phyloP scores from a whole-genome alignment of 1,140 invertebrate species.

The Diorhabda carinulata region DNA sequence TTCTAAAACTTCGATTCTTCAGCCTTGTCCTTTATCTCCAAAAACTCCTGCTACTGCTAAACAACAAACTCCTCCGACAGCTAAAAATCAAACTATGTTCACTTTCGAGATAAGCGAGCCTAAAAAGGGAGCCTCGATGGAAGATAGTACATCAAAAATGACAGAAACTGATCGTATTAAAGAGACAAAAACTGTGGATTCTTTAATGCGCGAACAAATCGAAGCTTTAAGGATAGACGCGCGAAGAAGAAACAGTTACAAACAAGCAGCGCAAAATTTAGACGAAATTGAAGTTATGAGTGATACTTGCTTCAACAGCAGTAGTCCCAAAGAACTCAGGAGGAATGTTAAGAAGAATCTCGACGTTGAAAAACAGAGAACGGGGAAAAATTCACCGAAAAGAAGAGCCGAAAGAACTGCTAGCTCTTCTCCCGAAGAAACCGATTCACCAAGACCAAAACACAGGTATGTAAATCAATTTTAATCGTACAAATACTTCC shows the following conservation, averaged over 20 bases:
- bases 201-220: slow-evolving; percentile 42
- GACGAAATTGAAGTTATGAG: slow-evolving; percentile 40
- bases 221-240: slow-evolving; percentile 41
- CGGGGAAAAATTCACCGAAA: slow-evolving; percentile 37
- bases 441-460: slow-evolving; percentile 40
- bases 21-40: slow-evolving; percentile 37
- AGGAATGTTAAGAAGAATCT: slow-evolving; percentile 32
- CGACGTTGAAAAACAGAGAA: slow-evolving; percentile 32
- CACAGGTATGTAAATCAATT: slow-evolving; percentile 27
- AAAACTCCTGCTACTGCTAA: slow-evolving; percentile 38
- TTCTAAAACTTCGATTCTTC: slow-evolving; percentile 38
- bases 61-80: slow-evolving; percentile 52
- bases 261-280: slow-evolving; percentile 40
- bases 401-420: slow-evolving; percentile 29
- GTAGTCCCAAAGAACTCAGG: slow-evolving; percentile 31
- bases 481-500: not conserved
- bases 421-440: slow-evolving; percentile 39
- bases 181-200: slow-evolving; percentile 37
- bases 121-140: not conserved
- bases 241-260: slow-evolving; percentile 42
- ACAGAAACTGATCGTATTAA: slow-evolving; percentile 18
- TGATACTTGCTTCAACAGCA: slow-evolving; percentile 20
- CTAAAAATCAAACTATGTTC: slow-evolving; percentile 53
- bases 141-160: slow-evolving; percentile 25
- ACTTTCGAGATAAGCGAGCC: slow-evolving; percentile 48